Percentiles rank a stretch among this genome's conserved stretches.
Conservation (phyloP, 2,797 vertebrate species). For the Phrynocephalus guinanensis region DNA sequence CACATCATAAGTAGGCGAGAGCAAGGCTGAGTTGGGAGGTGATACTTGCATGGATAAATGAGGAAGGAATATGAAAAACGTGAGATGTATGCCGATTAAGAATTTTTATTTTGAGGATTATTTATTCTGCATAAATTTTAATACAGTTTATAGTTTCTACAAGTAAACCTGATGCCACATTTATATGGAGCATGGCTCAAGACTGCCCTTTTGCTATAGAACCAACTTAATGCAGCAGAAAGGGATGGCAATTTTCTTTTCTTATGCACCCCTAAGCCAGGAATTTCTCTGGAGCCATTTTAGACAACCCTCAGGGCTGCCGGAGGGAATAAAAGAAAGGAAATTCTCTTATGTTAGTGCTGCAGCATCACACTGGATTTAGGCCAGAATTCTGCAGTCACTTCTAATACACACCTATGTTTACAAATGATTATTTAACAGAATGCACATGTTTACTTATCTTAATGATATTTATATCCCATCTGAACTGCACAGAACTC, state of each 20-base stretch:
- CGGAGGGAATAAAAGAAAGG: background rate
- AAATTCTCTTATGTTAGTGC: background rate
- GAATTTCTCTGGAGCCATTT: background rate
- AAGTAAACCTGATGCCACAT: background rate
- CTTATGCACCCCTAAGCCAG: background rate
- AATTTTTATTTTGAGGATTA: background rate
- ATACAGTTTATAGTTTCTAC: background rate
- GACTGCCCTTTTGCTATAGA: too few species aligned
- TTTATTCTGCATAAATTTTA: conserved; percentile 7
- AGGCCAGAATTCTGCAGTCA: conserved; percentile 1
- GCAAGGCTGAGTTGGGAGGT: conserved; percentile 9
- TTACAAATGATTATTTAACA: background rate
- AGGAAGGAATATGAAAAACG: conserved; percentile 2
- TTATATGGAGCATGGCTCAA: too few species aligned
- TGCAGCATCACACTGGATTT: too few species aligned
- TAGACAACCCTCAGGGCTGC: background rate
- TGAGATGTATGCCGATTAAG: conserved; percentile 7
- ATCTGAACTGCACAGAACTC: background rate
- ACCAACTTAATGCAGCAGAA: too few species aligned
- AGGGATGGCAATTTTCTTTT: background rate
- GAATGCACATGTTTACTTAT: background rate
- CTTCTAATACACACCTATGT: conserved; percentile 62
- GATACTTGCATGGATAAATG: background rate
- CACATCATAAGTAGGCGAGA: conserved; percentile 17
- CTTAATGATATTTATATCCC: background rate